Evolutionary conservation across 2,113 vertebrate species (phyloP).

Genomic region (Anarhynchus alexandrinus): DNA sequence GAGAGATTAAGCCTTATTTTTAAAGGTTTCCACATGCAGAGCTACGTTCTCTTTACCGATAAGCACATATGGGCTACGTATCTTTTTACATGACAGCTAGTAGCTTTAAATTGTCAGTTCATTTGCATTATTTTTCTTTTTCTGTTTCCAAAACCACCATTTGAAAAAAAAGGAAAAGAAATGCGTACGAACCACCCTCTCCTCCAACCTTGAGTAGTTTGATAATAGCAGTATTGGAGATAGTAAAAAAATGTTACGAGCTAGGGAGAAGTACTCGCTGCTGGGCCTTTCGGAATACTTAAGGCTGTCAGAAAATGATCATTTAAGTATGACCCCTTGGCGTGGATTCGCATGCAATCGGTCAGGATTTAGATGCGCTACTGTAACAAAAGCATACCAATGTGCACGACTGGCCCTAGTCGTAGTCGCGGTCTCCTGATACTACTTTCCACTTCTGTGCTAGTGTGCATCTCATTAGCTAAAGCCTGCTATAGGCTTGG

Average conservation of each 20-base stretch:
- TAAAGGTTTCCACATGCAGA: not conserved
- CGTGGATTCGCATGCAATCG: not conserved
- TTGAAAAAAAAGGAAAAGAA: not conserved
- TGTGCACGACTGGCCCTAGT: fast-evolving
- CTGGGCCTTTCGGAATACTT: not conserved
- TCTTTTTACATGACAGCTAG: not conserved
- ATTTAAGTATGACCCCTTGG: too few species aligned
- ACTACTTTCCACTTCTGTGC: not conserved
- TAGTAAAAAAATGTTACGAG: not conserved
- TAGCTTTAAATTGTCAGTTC: not conserved
- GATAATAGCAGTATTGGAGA: not conserved
- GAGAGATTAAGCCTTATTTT: not conserved
- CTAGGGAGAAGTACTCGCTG: not conserved
- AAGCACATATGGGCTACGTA: not conserved
- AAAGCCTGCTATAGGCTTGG: not conserved
- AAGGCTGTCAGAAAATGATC: not conserved
- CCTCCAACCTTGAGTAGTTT: not conserved
- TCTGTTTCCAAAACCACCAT: not conserved
- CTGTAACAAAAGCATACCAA: not conserved
- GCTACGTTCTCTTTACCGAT: not conserved
- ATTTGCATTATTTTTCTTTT: not conserved
- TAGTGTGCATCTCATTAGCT: not conserved
- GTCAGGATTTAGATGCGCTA: not conserved
- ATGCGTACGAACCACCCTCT: not conserved
- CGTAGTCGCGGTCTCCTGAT: fast-evolving